Conservation (phyloP, 2,113 vertebrate genomes). For the Gavia stellata region DNA sequence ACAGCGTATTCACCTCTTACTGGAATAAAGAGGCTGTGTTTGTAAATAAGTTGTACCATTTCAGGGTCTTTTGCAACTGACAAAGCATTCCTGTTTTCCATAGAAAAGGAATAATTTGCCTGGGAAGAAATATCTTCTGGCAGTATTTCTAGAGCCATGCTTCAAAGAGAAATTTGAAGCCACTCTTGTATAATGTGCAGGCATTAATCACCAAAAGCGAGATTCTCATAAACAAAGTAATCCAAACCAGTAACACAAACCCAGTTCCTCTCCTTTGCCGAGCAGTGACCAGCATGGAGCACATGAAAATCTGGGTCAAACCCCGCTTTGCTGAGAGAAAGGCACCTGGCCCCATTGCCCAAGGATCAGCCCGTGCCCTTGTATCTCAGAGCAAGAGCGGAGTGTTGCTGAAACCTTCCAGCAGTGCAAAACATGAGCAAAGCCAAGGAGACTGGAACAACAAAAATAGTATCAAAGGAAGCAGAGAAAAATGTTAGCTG, state of each 20-base stretch:
- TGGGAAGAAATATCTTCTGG: slow-evolving; percentile 8
- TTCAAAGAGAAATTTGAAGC: background rate
- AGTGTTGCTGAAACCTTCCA: rapidly evolving
- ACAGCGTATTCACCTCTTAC: background rate
- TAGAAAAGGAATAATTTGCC: background rate
- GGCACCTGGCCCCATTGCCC: background rate
- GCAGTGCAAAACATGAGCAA: background rate
- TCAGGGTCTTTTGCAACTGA: slow-evolving; percentile 57
- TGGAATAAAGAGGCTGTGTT: slow-evolving; percentile 24
- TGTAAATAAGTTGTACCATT: slow-evolving; percentile 23
- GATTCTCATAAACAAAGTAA: background rate
- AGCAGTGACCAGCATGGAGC: background rate
- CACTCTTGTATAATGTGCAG: background rate
- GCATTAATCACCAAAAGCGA: background rate
- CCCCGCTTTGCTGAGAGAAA: background rate
- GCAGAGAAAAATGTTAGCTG: background rate
- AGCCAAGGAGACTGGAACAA: background rate
- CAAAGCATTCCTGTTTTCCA: slow-evolving; percentile 36
- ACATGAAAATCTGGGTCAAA: background rate
- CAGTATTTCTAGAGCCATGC: background rate
- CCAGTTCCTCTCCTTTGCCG: background rate
- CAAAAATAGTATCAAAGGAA: background rate
- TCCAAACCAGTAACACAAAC: background rate
- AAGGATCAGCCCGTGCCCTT: background rate
- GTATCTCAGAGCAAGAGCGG: background rate